Evolutionary conservation across 2,888 invertebrate species (phyloP), one percentile per base, ranked within the genome.

Genomic region (Drosophila koepferae): DNA sequence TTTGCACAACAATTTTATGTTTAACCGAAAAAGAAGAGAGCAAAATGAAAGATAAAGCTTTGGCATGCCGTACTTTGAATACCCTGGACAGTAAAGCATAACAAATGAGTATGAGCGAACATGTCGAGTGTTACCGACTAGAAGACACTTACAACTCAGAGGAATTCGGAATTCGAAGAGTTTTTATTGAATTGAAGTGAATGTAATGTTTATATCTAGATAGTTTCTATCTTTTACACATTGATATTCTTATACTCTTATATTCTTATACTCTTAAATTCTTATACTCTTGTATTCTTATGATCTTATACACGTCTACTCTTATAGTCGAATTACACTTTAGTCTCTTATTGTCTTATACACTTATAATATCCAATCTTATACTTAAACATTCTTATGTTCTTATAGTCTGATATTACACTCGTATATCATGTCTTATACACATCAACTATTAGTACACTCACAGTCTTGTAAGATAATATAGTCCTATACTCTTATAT

Each of bases 1-100:
- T 79, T 81, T 74, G 70, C 74, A 81, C 78, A 79, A 67, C 79
- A 81, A 79, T 81, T 81, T 81, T 64, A 67, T 56, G 79, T 62
- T 58, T 77, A 43, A 23, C 34, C 59, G 46, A 63, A 51, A 41
- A 41, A 43, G 10, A 44, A 18, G 36, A 54, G 44, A 20, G 16
- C 7, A 51, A 14, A 18, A 36, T 28, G 43, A 18, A 40, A 44
- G 43, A 55, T 28, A 44, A 1, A 23, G 43, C 31, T 31, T 12
- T 2, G 55, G 31, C 41, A 31, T 23, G 55, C 28, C 41, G 41
- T 40, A 18, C 12, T 5, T 18, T 31, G 41, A 41, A 56, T 56
- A 40, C 54, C 54, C 54, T 55, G 6, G 40, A 38, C n/a, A 40
- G 40, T 16, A 14, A 20, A 20, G 4, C 36, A 36, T 51, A 51